These are phyloP conservation scores for Phenganax subtilis DNA, from an alignment of 92 coral and sea anemone species.

Conservation along the genomic window DNA sequence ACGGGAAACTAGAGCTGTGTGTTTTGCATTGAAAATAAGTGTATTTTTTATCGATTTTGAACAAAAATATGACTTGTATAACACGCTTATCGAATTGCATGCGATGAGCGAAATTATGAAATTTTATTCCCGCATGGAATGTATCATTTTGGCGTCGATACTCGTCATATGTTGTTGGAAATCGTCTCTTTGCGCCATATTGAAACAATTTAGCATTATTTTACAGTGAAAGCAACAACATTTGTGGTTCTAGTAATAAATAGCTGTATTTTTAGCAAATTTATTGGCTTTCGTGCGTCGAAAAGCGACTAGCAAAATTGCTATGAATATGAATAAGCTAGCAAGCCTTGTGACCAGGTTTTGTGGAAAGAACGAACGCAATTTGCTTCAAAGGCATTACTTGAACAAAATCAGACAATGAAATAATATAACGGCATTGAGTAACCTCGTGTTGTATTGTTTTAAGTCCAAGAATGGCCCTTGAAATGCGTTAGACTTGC, in stretches of 20 bases:
- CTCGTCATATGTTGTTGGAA: constrained; percentile 15
- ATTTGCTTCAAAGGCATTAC: constrained; percentile 8
- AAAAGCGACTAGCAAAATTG: constrained; percentile 2
- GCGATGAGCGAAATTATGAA: neutral
- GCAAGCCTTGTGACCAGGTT: constrained; percentile 11
- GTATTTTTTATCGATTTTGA: neutral
- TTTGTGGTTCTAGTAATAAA: neutral
- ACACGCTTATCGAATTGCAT: neutral
- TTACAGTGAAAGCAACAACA: neutral
- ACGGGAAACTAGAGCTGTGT: neutral
- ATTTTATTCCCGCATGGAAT: constrained; percentile 24
- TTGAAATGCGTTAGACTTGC: neutral
- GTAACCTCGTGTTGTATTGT: constrained; percentile 15
- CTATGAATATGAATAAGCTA: constrained; percentile 19
- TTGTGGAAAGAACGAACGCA: constrained; percentile 15
- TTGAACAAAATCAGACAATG: neutral
- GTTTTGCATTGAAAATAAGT: neutral
- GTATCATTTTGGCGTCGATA: constrained; percentile 19
- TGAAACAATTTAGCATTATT: neutral
- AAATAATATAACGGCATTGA: constrained; percentile 1
- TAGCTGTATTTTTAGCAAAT: neutral
- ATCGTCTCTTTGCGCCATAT: neutral
- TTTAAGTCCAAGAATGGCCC: constrained; percentile 6
- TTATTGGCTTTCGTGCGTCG: neutral
- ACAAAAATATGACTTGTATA: neutral